Conservation (phyloP, 2,888 invertebrate genomes). For the Brachypterus glaber region DNA sequence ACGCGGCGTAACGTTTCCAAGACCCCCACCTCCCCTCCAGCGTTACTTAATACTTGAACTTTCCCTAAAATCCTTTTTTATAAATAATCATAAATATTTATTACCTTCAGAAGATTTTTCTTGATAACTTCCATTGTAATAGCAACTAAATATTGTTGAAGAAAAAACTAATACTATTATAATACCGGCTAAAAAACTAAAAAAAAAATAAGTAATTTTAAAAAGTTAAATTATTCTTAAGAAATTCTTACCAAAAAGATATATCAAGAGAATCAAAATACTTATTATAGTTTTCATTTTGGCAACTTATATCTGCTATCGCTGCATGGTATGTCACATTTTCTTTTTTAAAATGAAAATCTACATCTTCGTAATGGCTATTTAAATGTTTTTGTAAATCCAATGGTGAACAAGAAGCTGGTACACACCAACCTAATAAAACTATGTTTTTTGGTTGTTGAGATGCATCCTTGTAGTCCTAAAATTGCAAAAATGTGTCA, state of each 20-base stretch:
- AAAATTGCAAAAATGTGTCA: slow-evolving; percentile 8
- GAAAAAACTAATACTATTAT: slow-evolving; percentile 19
- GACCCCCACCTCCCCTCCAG: too few species aligned
- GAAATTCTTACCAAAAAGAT: slow-evolving; percentile 25
- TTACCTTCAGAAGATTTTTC: slow-evolving; percentile 24
- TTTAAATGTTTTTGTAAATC: slow-evolving; percentile 26
- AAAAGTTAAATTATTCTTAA: slow-evolving; percentile 4
- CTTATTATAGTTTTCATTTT: slow-evolving; percentile 20
- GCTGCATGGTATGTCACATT: slow-evolving; percentile 24
- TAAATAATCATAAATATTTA: too few species aligned
- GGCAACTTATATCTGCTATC: slow-evolving; percentile 23
- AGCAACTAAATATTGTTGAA: slow-evolving; percentile 22
- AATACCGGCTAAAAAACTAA: slow-evolving; percentile 20
- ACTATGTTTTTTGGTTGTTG: slow-evolving; percentile 28
- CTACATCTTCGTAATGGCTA: slow-evolving; percentile 20
- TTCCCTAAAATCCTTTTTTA: too few species aligned
- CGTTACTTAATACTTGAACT: too few species aligned
- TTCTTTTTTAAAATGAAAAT: slow-evolving; percentile 29
- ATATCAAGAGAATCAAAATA: slow-evolving; percentile 25
- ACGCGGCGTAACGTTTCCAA: too few species aligned
- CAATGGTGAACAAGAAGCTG: slow-evolving; percentile 26
- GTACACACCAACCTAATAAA: slow-evolving; percentile 30
- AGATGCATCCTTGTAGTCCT: slow-evolving; percentile 28
- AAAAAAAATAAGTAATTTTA: slow-evolving; percentile 6
- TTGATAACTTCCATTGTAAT: slow-evolving; percentile 16